These are phyloP conservation scores for Acleris laterana DNA, from an alignment of 2,888 invertebrate species.

Conservation along the genomic window DNA sequence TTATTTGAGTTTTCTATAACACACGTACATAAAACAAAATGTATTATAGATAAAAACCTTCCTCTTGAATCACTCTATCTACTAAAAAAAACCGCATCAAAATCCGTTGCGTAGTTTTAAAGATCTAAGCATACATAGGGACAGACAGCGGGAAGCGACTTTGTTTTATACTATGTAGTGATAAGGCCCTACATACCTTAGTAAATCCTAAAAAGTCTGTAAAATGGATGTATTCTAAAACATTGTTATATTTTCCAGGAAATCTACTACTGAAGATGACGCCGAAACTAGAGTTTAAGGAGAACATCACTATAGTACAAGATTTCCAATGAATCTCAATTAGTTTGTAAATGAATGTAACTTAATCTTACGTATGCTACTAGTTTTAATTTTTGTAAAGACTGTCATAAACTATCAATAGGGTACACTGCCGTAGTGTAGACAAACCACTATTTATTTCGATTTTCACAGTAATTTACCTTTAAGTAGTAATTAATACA, in stretches of 20 bases:
- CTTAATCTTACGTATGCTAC: constrained; percentile 45
- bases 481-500: constrained; percentile 15
- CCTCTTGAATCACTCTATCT: too few species aligned
- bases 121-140: too few species aligned
- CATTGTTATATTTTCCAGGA: constrained; percentile 59
- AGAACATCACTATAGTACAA: constrained; percentile 65
- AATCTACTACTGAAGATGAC: constrained; percentile 84
- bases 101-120: too few species aligned
- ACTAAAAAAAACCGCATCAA: too few species aligned
- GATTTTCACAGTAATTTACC: constrained; percentile 31
- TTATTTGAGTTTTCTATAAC: too few species aligned
- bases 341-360: constrained; percentile 65
- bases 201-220: too few species aligned
- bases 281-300: constrained; percentile 79
- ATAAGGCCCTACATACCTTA: too few species aligned
- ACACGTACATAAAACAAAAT: too few species aligned
- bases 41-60: too few species aligned
- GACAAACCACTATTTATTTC: constrained; percentile 55
- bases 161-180: too few species aligned
- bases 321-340: constrained; percentile 83
- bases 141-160: too few species aligned
- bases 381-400: constrained; percentile 67
- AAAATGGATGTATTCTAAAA: too few species aligned
- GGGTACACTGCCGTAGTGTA: constrained; percentile 77
- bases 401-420: constrained; percentile 71